Conservation (phyloP, 2,797 vertebrate species). For the Scyliorhinus canicula region DNA sequence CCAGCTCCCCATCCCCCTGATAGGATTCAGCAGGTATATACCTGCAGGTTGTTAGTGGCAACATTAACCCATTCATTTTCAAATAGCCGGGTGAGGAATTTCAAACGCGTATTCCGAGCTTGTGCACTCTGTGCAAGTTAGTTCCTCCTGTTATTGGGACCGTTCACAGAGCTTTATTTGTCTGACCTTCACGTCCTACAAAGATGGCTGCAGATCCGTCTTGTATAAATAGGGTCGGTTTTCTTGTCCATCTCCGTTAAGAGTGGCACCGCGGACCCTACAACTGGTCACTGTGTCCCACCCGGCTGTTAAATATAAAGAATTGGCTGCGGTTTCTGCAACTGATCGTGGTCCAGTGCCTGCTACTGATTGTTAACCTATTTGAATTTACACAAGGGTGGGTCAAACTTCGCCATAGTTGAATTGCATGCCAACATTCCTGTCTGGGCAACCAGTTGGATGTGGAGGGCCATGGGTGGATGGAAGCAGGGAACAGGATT, state of each 20-base stretch:
- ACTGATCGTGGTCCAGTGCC: background rate
- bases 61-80: background rate
- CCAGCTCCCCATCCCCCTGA: background rate
- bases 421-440: background rate
- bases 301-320: background rate
- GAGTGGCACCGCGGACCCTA: too few relatives aligned
- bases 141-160: background rate
- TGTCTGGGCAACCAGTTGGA: background rate
- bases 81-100: background rate
- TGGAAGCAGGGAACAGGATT: background rate
- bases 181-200: background rate
- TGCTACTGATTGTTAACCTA: background rate
- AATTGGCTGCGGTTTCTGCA: background rate
- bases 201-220: background rate
- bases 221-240: too few relatives aligned
- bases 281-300: background rate
- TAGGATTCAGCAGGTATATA: background rate
- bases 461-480: background rate
- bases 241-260: background rate
- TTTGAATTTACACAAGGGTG: background rate
- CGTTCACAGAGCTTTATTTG: background rate
- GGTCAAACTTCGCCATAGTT: too few relatives aligned
- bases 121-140: background rate
- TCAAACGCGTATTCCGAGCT: background rate
- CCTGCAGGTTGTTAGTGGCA: background rate